Evolutionary conservation across 2,113 vertebrate genomes (phyloP).

Genomic region (Aspiorhynchus laticeps): DNA sequence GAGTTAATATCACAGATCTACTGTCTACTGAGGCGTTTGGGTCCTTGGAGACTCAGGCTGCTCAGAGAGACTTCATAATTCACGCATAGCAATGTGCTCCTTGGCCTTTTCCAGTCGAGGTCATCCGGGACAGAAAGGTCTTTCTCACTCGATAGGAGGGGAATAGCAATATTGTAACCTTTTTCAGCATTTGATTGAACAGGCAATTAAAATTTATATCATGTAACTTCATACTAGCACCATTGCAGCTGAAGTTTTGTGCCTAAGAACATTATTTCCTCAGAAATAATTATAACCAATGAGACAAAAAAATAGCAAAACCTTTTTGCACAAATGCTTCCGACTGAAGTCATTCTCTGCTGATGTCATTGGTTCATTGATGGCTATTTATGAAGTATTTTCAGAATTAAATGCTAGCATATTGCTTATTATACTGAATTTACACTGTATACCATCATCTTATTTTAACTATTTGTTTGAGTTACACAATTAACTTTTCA

Average conservation of each 20-base stretch:
- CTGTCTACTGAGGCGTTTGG: conserved; percentile 12
- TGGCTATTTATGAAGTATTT: conserved; percentile 9
- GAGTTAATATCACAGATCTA: neutral
- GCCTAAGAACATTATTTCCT: neutral
- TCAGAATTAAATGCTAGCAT: neutral
- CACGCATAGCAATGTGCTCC: conserved; percentile 56
- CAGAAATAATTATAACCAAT: conserved; percentile 41
- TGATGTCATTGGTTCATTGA: conserved; percentile 1
- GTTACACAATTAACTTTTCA: neutral
- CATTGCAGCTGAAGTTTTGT: neutral
- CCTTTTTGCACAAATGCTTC: neutral
- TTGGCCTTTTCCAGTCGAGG: conserved; percentile 50
- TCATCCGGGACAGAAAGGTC: conserved; percentile 38
- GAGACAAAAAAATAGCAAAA: neutral
- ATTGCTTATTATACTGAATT: neutral
- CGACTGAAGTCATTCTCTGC: neutral
- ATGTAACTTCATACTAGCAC: conserved; percentile 10
- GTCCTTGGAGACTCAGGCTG: conserved; percentile 55
- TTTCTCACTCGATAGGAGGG: conserved; percentile 16
- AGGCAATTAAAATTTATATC: conserved; percentile 55
- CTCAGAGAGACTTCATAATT: conserved; percentile 53
- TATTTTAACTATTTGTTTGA: too few species aligned
- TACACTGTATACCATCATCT: neutral
- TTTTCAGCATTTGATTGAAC: conserved; percentile 57
- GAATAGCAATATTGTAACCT: conserved; percentile 56